Evolutionary conservation across 2,113 vertebrate species (phyloP), one percentile per base, ranked within the genome.

Genomic region (Cyprinodon tularosa): DNA sequence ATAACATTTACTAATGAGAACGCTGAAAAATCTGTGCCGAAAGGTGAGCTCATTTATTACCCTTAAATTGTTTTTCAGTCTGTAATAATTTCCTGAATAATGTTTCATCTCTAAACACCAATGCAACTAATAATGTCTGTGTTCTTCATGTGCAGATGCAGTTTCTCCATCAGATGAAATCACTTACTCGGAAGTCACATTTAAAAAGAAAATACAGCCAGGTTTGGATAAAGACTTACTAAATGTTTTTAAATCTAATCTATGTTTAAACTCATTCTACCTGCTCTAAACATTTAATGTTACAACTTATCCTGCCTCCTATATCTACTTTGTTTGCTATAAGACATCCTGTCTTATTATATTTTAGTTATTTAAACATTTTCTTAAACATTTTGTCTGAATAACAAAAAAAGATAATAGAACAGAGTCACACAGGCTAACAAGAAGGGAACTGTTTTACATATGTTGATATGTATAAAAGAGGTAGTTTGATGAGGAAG

Each of bases 1-100:
- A 69, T 89, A 0, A 0, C 85, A 0, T 90, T 90, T 66, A 20
- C 69, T 14, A 77, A 91, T 14, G 74, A 90, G 5, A 81, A 45
- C 4, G 76, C 90, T 66, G n/a, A 1, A n/a, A 85, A 8, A 61
- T 1, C 0, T 0, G 29, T 2, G 0, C 1, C 1, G 47, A 15
- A 4, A 0, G 73, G 89, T 91, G 63, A 90, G 86, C 73, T 59
- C 13, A 36, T 14, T 44, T 0, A 22, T 37, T 22, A 0, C 15
- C 29, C 37, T 76, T 29, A 29, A 29, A 29, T 5, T 29, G 29
- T 29, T 29, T 29, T 29, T 29, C 29, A 29, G 29, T 29, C 1
- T 2, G 29, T 29, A 29, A 29, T 1, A 29, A 29, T 29, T 29
- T 29, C 29, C 17, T 57, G 14, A 20, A 11, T 20, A 20, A 3